A percentile compares a stretch with the other conserved stretches of the same genome.
phyloP scores from a whole-genome alignment of 1,140 invertebrate genomes.

The Pseudomyrmex pallidus region DNA sequence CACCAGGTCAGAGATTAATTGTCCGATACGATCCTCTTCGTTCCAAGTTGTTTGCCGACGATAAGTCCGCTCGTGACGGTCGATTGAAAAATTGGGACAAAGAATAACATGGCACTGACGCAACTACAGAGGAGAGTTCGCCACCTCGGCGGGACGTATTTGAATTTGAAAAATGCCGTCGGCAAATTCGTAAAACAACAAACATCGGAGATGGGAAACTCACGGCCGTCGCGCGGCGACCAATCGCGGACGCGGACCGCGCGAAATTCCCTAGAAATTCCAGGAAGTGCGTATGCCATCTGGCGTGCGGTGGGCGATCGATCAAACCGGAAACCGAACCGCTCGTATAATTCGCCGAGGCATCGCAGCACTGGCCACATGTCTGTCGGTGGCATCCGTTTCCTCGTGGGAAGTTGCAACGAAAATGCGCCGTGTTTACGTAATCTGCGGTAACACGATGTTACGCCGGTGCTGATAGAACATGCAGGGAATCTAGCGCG shows the following conservation, averaged over 20 bases:
- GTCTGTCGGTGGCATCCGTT: conserved; percentile 68
- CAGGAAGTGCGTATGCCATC: conserved; percentile 51
- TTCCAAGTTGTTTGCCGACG: too few species aligned
- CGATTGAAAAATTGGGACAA: too few species aligned
- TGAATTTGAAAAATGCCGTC: too few species aligned
- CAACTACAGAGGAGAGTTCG: too few species aligned
- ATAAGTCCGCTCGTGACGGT: too few species aligned
- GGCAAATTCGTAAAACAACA: too few species aligned
- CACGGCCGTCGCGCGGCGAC: neutral
- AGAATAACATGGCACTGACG: too few species aligned
- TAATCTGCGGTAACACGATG: conserved; percentile 74
- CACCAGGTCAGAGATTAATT: too few species aligned
- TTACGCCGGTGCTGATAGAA: conserved; percentile 57
- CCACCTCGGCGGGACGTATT: too few species aligned
- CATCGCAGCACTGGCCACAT: conserved; percentile 77
- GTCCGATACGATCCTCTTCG: too few species aligned
- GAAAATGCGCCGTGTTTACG: conserved; percentile 79
- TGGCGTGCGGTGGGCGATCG: conserved; percentile 32
- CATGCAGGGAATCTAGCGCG: neutral
- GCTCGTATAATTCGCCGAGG: conserved; percentile 58
- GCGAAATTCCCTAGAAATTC: neutral
- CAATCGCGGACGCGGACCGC: neutral
- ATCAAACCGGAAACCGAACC: conserved; percentile 73
- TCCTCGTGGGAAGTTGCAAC: conserved; percentile 63
- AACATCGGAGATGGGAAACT: neutral